These are phyloP conservation scores for Marronus borbonicus DNA, from an alignment of 2,888 invertebrate species.

Conservation along the genomic window DNA sequence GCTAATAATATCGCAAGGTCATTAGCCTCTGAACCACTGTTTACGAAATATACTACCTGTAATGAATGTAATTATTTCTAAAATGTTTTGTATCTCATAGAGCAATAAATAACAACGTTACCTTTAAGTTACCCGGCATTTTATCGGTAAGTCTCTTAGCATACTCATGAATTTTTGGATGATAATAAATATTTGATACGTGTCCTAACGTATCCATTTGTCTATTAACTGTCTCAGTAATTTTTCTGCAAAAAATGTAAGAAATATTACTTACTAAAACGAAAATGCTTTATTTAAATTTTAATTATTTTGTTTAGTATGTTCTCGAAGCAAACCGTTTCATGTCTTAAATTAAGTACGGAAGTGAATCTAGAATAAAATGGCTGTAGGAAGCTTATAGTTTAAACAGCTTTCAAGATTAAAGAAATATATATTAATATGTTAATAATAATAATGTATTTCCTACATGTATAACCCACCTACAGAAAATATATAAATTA, in stretches of 20 bases:
- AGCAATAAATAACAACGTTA: constrained; percentile 61
- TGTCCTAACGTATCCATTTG: constrained; percentile 92
- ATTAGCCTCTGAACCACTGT: constrained; percentile 98
- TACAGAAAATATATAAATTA: too few species aligned
- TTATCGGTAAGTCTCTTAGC: constrained; percentile 85
- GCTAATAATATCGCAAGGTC: constrained; percentile 93
- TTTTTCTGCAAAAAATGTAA: constrained; percentile 77
- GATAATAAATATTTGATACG: constrained; percentile 92
- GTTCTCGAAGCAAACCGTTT: too few species aligned
- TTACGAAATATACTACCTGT: constrained; percentile 92
- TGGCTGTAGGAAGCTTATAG: too few species aligned
- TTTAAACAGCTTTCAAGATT: too few species aligned
- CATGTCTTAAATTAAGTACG: too few species aligned
- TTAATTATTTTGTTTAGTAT: too few species aligned
- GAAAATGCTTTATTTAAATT: too few species aligned
- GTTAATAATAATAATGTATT: too few species aligned
- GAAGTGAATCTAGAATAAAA: too few species aligned
- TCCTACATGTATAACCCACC: too few species aligned
- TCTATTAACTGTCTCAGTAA: constrained; percentile 83
- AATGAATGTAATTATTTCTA: constrained; percentile 48
- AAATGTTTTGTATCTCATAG: not conserved
- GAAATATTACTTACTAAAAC: too few species aligned
- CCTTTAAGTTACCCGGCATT: constrained; percentile 90
- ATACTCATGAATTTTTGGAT: constrained; percentile 93
- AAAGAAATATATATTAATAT: too few species aligned